Evolutionary conservation across 2,113 vertebrate species (phyloP), one percentile per base, ranked within the genome.

Genomic region (Stigmatopora nigra): DNA sequence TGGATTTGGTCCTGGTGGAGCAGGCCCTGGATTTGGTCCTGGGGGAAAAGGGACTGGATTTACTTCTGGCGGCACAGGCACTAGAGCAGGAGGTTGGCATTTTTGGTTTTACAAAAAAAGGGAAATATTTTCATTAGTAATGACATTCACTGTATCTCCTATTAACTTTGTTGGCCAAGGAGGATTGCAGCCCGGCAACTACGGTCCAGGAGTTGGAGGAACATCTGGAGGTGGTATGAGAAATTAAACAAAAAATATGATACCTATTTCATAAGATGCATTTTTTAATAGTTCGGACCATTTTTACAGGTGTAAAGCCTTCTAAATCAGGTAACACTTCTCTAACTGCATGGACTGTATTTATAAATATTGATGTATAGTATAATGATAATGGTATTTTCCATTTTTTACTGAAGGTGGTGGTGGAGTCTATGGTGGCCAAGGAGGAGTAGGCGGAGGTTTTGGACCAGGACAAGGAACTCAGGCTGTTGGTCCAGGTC

Each of bases 271-370:
- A 13, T n/a, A 35, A 25, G 65, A 4, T 0, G 46, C 19, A 17
- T 31, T 16, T 31, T 57, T 11, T 71, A 59, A 75, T 14, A 71
- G 13, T 55, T 55, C 36, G 41, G 4, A 5, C 64, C 57, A 49
- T 41, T 60, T 16, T 65, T 59, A 45, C 67, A 82, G 83, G 76
- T 60, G 72, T 73, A 64, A 86, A 87, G 47, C 79, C 83, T 64
- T 69, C 80, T 10, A 88, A 88, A 86, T 77, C 83, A 75, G 82
- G 88, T 86, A 57, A 52, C 75, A 70, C 36, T 55, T 4, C 2
- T 12, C 1, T 2, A 22, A 10, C 53, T 36, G 3, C 46, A 41
- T 41, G 38, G 38, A 41, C 38, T 10, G 25, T 49, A 5, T 35
- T 41, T 9, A 12, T 35, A 22, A 22, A 41, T 63, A 41, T 10